phyloP scores from a whole-genome alignment of 2,888 invertebrate genomes.

The Tricholauxania praeusta region DNA sequence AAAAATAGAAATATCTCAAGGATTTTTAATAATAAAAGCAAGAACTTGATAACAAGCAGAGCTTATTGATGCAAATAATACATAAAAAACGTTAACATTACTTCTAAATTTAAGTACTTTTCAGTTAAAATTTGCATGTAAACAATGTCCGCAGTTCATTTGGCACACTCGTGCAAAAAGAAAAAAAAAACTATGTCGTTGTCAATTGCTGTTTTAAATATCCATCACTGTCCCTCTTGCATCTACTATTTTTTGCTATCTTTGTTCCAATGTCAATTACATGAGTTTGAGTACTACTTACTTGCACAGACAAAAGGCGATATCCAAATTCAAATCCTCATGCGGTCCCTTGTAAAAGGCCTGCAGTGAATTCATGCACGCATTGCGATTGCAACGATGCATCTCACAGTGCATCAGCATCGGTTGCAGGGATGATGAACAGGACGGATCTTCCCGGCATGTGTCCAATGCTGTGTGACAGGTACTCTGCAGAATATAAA shows the following conservation, averaged over 20 bases:
- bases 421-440: slow-evolving; percentile 83
- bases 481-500: slow-evolving; percentile 74
- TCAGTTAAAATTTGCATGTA: too few relatives aligned
- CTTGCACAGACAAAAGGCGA: slow-evolving; percentile 95
- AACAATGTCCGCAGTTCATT: too few relatives aligned
- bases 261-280: too few relatives aligned
- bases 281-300: slow-evolving; percentile 69
- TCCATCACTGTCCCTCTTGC: not conserved
- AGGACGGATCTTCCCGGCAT: slow-evolving; percentile 85
- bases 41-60: too few relatives aligned
- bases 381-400: slow-evolving; percentile 82
- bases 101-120: too few relatives aligned
- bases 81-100: too few relatives aligned
- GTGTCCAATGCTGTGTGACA: slow-evolving; percentile 87
- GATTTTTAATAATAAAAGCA: too few relatives aligned
- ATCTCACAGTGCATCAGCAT: slow-evolving; percentile 86
- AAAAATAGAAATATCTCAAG: too few relatives aligned
- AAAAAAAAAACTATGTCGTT: too few relatives aligned
- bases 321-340: slow-evolving; percentile 86
- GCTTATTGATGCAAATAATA: too few relatives aligned
- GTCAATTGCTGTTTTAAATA: not conserved
- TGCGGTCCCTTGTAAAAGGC: slow-evolving; percentile 86
- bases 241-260: not conserved
- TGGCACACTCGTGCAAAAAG: too few relatives aligned
- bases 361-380: slow-evolving; percentile 89